Conservation (phyloP, 1,140 invertebrate genomes). For the Eriosoma lanigerum region DNA sequence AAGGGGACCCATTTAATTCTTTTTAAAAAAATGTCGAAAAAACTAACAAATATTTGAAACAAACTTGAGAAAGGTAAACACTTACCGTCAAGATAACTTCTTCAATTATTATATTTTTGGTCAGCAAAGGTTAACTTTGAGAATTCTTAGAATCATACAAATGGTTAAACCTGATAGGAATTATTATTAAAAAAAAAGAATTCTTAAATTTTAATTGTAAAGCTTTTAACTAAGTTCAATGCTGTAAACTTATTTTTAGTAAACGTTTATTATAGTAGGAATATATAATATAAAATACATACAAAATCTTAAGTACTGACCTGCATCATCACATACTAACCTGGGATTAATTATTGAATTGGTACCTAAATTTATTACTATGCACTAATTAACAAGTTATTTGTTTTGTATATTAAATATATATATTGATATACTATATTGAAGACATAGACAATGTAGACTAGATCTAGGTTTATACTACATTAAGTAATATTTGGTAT, state of each 20-base stretch:
- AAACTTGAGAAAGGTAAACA: background rate
- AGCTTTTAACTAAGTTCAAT: background rate
- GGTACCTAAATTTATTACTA: too few relatives aligned
- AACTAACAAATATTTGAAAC: background rate
- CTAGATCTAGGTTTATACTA: too few relatives aligned
- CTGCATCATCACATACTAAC: too few relatives aligned
- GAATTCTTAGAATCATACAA: background rate
- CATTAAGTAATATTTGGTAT: too few relatives aligned
- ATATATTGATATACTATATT: too few relatives aligned
- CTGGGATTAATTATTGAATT: too few relatives aligned
- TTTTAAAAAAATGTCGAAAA: background rate
- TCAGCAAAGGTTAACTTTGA: background rate
- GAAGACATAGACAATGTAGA: too few relatives aligned
- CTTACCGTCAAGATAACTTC: background rate
- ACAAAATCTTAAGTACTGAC: too few relatives aligned
- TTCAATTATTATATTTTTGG: conserved; percentile 21
- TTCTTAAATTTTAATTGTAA: background rate
- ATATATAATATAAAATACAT: too few relatives aligned
- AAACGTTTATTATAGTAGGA: background rate
- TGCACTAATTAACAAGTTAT: too few relatives aligned
- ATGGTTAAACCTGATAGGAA: background rate
- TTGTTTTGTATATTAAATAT: too few relatives aligned
- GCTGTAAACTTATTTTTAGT: background rate
- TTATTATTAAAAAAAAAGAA: background rate
- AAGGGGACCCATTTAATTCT: background rate